Conservation (phyloP, 2,113 vertebrate species). For the Equus quagga region DNA sequence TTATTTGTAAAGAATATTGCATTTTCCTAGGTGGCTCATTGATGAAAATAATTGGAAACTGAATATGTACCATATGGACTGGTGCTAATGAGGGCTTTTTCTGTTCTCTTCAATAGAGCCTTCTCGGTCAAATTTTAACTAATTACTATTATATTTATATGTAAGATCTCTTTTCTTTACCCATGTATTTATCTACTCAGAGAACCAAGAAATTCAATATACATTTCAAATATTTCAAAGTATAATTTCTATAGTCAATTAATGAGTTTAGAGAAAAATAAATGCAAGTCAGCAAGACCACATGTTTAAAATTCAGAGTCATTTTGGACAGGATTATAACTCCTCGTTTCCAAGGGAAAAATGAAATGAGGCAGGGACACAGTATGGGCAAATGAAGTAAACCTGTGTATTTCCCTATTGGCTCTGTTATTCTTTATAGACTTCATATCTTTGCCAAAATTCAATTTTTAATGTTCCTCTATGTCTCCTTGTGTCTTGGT, state of each 20-base stretch:
- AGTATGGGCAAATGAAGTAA: not conserved
- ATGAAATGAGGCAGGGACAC: not conserved
- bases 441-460: not conserved
- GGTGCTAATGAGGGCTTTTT: constrained; percentile 94
- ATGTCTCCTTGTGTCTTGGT: not conserved
- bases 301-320: not conserved
- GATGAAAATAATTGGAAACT: constrained; percentile 92
- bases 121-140: constrained; percentile 92
- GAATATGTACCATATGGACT: constrained; percentile 86
- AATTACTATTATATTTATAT: constrained; percentile 92
- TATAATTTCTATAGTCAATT: constrained; percentile 83
- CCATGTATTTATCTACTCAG: constrained; percentile 96
- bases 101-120: constrained; percentile 90
- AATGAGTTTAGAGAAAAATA: not conserved
- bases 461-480: not conserved
- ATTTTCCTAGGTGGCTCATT: constrained; percentile 93
- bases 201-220: constrained; percentile 94
- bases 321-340: not conserved
- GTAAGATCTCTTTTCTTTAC: constrained; percentile 94
- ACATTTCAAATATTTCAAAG: constrained; percentile 90
- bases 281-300: not conserved
- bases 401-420: not conserved
- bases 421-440: not conserved
- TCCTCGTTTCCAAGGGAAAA: not conserved
- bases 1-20: constrained; percentile 94